phyloP scores from a whole-genome alignment of 2,797 vertebrate genomes.

The Alfaro cultratus region DNA sequence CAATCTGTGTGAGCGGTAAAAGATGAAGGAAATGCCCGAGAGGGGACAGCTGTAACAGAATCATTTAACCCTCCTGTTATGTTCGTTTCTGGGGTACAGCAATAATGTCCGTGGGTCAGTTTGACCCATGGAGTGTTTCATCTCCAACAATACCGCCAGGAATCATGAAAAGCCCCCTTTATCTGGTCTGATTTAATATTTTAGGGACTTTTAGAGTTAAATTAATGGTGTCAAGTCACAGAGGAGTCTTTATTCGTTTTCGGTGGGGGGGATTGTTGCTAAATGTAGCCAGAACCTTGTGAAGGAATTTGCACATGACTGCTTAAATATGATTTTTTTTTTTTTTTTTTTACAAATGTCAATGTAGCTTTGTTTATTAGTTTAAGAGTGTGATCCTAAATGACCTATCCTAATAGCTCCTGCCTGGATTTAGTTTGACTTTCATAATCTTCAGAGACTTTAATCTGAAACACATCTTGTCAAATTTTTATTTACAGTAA shows the following conservation, averaged over 20 bases:
- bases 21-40: slow-evolving; percentile 9
- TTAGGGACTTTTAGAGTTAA: slow-evolving; percentile 36
- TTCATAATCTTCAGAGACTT: background rate
- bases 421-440: background rate
- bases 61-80: background rate
- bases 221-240: slow-evolving; percentile 18
- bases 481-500: background rate
- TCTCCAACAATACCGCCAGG: slow-evolving; percentile 23
- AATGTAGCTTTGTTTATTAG: background rate
- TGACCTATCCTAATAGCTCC: slow-evolving; percentile 7
- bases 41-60: slow-evolving; percentile 24
- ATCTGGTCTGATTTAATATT: slow-evolving; percentile 40
- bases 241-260: slow-evolving; percentile 24
- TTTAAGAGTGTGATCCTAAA: background rate
- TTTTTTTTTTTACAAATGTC: slow-evolving; percentile 13
- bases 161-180: slow-evolving; percentile 47
- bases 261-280: background rate
- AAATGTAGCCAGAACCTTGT: slow-evolving; percentile 8
- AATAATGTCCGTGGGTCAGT: too few species aligned
- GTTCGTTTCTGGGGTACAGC: too few species aligned
- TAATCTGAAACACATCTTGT: background rate
- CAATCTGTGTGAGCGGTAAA: slow-evolving; percentile 3
- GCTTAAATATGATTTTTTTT: background rate
- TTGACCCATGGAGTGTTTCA: too few species aligned
- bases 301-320: slow-evolving; percentile 21